Base-by-base conservation (phyloP, 2,113 vertebrate species). In the Urocolius indicus region DNA sequence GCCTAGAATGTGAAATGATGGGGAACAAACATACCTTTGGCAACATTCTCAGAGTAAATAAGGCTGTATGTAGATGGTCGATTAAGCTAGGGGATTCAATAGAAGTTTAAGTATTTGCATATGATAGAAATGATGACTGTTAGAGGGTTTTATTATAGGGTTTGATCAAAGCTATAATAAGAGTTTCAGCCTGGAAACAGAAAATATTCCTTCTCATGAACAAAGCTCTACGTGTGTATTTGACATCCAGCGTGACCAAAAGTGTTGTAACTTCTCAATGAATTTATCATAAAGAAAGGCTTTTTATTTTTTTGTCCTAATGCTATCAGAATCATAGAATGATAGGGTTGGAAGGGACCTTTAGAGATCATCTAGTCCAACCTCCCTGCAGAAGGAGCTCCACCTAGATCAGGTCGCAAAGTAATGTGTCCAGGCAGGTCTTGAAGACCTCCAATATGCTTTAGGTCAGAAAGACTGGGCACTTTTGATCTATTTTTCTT, bases 181-280 rank as follows among this genome's bases (percentile, higher is more conserved):
- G 80, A 92, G 43, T 45, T 80, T 90, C 54, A 85, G 81, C 38
- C 43, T 91, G 71, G 84, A 87, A 95, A 54, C 67, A 96, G 79
- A 91, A 93, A 93, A 87, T 67, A 4, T 14, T 68, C 49, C 62
- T 76, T 89, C 58, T 78, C 36, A 48, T 74, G 81, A 93, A 54
- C 87, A 97, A 93, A 89, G 74, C 74, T 89, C 24, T 58, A 4
- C 30, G 43, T 71, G 66, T 10, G 0, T 73, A 61, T 84, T 74
- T 95, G 84, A 94, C 94, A 89, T 91, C 89, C 94, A 97, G 57
- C 51, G 46, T 30, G 77, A 89, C 77, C 80, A 68, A 84, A 93
- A 95, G 43, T 30, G 32, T 38, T 94, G 81, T 79, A 96, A 83
- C 41, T 81, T 78, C 79, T 57, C 62, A 21, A 36, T 58, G 89